Evolutionary conservation across 2,797 vertebrate genomes (phyloP), one percentile per base, ranked within the genome.

Genomic region (Scolopax rusticola): DNA sequence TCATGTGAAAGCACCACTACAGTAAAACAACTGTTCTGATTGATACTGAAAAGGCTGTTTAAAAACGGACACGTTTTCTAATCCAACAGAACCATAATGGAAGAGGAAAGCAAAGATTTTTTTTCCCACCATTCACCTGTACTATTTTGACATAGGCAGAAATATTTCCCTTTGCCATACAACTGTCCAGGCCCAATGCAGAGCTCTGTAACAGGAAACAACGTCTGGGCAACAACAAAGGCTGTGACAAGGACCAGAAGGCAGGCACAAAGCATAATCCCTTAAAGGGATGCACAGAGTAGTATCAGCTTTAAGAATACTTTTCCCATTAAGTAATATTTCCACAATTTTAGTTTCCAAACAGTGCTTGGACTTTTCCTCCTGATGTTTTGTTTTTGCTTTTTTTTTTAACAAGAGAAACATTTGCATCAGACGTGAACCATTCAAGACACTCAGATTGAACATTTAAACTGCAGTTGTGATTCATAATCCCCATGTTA

Each of bases 321-420:
- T 95, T 94, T 38, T 80, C 60, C 71, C 75, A 30, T 97, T 94
- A 95, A 57, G 47, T 77, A 95, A 60, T 73, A 92, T 82, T 93
- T 74, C 79, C 80, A 91, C 70, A 82, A 84, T 63, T 69, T 67
- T 18, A 27, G 63, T 95, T 91, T 95, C 89, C 85, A 91, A 96
- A 78, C 65, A 93, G 69, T 11, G 47, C 48, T 82, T 82, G 51
- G 82, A 84, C 36, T 75, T 85, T 50, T 53, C 36, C 11, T 88
- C 60, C 45, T 36, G 38, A n/a, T 28, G 19, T 19, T 1, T 32
- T 45, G 47, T 43, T 30, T 57, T 54, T 68, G 30, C 60, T 68
- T 38, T 68, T n/a, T 65, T 40, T 59, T 54, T 21, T 7, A 20
- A 36, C 30, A 73, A 63, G 12, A 80, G 77, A 84, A 95, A 83